phyloP scores from a whole-genome alignment of 2,113 vertebrate genomes.

The Cnemophilus loriae region DNA sequence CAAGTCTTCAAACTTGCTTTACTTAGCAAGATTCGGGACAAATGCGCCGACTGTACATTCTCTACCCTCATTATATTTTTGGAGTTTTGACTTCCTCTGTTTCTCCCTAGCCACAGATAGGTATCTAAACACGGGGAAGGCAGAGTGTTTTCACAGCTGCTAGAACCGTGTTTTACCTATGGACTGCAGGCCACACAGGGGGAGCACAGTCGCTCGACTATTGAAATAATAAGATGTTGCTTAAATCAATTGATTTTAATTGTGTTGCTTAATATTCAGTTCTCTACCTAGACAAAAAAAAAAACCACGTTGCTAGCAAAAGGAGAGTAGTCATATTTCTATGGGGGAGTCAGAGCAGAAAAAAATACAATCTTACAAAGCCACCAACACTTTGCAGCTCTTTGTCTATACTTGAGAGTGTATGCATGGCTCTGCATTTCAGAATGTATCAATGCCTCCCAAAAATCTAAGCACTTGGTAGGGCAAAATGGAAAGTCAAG shows the following conservation, averaged over 20 bases:
- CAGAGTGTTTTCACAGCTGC: slow-evolving; percentile 76
- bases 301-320: not conserved
- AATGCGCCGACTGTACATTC: slow-evolving; percentile 2
- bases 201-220: not conserved
- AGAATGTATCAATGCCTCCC: not conserved
- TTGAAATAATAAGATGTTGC: slow-evolving; percentile 9
- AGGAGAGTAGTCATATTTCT: not conserved
- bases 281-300: not conserved
- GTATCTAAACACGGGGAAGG: slow-evolving; percentile 66
- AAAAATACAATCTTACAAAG: not conserved
- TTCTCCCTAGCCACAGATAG: slow-evolving; percentile 64
- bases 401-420: not conserved
- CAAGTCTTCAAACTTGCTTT: slow-evolving; percentile 3
- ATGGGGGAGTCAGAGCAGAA: not conserved
- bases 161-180: slow-evolving; percentile 42
- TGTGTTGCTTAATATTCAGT: not conserved
- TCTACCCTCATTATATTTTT: slow-evolving; percentile 23
- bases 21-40: slow-evolving; percentile 33
- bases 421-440: not conserved
- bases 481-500: not conserved
- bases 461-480: not conserved
- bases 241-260: slow-evolving; percentile 11
- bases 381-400: not conserved
- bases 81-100: slow-evolving; percentile 52
- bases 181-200: slow-evolving; percentile 66